phyloP scores from a whole-genome alignment of 2,113 vertebrate genomes.

The Proterorhinus semilunaris region DNA sequence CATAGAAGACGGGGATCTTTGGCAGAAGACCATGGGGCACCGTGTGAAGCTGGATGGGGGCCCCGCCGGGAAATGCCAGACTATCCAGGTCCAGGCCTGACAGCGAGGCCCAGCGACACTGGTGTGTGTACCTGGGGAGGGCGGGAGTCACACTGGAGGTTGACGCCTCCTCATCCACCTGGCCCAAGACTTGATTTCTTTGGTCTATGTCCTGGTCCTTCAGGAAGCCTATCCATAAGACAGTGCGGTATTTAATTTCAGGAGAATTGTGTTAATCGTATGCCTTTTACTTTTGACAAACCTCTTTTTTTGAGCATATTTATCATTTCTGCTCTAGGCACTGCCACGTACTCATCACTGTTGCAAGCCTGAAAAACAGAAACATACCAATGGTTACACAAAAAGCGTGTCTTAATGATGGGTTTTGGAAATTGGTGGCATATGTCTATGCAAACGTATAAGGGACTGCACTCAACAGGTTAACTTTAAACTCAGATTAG shows the following conservation, averaged over 20 bases:
- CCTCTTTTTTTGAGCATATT: conserved; percentile 68
- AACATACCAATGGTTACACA: no score
- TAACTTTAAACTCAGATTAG: no score
- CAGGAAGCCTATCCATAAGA: conserved; percentile 40
- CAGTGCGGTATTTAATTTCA: background rate
- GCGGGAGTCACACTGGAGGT: conserved; percentile 48
- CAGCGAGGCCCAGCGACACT: conserved; percentile 56
- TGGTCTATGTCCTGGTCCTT: conserved; percentile 19
- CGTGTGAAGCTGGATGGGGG: conserved; percentile 66
- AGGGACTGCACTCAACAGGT: no score
- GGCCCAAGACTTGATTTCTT: conserved; percentile 14
- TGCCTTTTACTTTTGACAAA: conserved; percentile 18
- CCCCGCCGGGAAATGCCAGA: conserved; percentile 39
- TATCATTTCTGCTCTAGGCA: conserved; percentile 76
- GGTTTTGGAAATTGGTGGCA: no score
- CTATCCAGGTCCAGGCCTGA: conserved; percentile 37
- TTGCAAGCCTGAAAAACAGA: conserved; percentile 80
- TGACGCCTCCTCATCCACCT: conserved; percentile 41
- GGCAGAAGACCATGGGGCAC: conserved; percentile 74
- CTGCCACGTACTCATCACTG: conserved; percentile 79
- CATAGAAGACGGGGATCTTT: conserved; percentile 72
- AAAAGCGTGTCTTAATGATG: no score
- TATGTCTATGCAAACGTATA: no score
- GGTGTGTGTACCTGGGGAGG: conserved; percentile 49
- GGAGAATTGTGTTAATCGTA: background rate